Evolutionary conservation across 2,888 invertebrate species (phyloP).

Genomic region (Melieria crassipennis): DNA sequence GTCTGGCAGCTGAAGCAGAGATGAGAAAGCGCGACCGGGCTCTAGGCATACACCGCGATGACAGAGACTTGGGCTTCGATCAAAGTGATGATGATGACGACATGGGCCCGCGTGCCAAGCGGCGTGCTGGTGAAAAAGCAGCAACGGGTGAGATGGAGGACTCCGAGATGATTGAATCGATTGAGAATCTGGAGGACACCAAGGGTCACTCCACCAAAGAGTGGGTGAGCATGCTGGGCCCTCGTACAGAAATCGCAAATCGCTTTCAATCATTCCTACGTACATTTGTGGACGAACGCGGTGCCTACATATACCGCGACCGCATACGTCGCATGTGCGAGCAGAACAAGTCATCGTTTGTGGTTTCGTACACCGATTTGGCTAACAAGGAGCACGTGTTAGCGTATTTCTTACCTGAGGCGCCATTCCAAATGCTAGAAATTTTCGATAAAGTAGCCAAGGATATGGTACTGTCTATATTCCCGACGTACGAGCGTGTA

Average conservation of each 20-base stretch:
- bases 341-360: conserved; percentile 87
- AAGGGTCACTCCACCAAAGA: conserved; percentile 94
- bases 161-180: conserved; percentile 90
- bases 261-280: conserved; percentile 92
- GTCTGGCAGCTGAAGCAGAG: conserved; percentile 90
- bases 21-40: conserved; percentile 88
- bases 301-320: conserved; percentile 90
- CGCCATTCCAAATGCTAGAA: conserved; percentile 95
- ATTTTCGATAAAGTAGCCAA: conserved; percentile 96
- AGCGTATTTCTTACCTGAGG: conserved; percentile 97
- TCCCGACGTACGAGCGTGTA: conserved; percentile 95
- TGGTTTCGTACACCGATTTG: conserved; percentile 91
- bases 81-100: conserved; percentile 84
- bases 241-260: conserved; percentile 95
- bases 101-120: conserved; percentile 73
- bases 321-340: conserved; percentile 96
- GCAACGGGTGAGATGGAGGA: conserved; percentile 83
- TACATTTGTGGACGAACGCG: conserved; percentile 87
- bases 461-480: conserved; percentile 90
- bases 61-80: conserved; percentile 90
- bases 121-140: conserved; percentile 87
- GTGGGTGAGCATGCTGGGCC: conserved; percentile 96
- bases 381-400: conserved; percentile 92
- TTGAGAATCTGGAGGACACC: conserved; percentile 97
- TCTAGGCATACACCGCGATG: conserved; percentile 78